phyloP scores from a whole-genome alignment of 2,888 invertebrate species.

The Embidobia sp. region DNA sequence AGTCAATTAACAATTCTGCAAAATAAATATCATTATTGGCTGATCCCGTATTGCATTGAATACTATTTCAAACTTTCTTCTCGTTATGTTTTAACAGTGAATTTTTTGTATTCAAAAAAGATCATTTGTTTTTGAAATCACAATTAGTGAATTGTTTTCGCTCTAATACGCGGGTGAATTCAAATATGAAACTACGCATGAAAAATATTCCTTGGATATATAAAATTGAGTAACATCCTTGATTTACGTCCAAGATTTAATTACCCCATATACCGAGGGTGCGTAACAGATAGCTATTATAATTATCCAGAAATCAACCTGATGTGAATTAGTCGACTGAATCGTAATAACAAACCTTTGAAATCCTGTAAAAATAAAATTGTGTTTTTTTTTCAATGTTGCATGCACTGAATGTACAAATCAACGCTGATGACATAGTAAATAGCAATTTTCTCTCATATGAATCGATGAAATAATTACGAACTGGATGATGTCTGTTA shows the following conservation, averaged over 20 bases:
- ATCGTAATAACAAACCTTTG: slow-evolving; percentile 44
- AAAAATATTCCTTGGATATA: slow-evolving; percentile 14
- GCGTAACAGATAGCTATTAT: slow-evolving; percentile 41
- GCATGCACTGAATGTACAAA: neutral
- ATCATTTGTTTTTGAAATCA: too few species aligned
- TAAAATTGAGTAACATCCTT: slow-evolving; percentile 12
- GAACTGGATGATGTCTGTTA: too few species aligned
- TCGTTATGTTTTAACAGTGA: too few species aligned
- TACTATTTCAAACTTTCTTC: too few species aligned
- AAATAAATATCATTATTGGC: too few species aligned
- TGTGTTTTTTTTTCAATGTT: neutral
- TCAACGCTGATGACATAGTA: too few species aligned
- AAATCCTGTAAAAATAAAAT: slow-evolving; percentile 9
- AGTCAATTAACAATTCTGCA: too few species aligned
- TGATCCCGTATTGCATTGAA: too few species aligned
- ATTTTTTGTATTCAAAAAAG: too few species aligned
- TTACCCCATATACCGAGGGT: slow-evolving; percentile 35
- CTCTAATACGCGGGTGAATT: neutral
- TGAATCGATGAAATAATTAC: too few species aligned
- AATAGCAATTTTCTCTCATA: too few species aligned
- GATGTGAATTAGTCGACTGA: slow-evolving; percentile 28
- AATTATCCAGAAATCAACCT: slow-evolving; percentile 45
- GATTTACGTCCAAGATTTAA: slow-evolving; percentile 46
- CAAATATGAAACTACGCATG: slow-evolving; percentile 2
- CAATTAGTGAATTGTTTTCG: too few species aligned